Evolutionary conservation across 2,797 vertebrate species (phyloP).

Genomic region (Pseudopleuronectes americanus): DNA sequence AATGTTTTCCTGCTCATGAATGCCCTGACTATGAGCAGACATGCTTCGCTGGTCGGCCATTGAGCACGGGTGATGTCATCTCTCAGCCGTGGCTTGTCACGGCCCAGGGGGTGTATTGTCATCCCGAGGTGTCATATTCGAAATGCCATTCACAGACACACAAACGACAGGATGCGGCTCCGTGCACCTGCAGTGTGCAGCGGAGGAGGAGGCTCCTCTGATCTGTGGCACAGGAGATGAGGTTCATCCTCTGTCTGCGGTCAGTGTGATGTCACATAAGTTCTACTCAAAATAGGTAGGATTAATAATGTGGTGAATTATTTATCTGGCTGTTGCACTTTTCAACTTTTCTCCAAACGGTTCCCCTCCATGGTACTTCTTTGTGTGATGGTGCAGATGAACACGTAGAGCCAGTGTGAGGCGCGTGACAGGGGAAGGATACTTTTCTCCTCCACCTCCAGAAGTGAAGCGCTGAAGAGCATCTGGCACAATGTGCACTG

Average conservation of each 20-base stretch:
- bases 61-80: slow-evolving; percentile 75
- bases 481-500: slow-evolving; percentile 83
- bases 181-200: slow-evolving; percentile 64
- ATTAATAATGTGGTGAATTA: background rate
- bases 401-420: slow-evolving; percentile 36
- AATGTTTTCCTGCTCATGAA: slow-evolving; percentile 41
- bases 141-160: slow-evolving; percentile 66
- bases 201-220: slow-evolving; percentile 5
- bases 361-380: background rate
- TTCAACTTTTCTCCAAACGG: background rate
- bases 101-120: slow-evolving; percentile 67
- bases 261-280: background rate
- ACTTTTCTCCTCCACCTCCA: slow-evolving; percentile 65
- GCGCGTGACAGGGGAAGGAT: slow-evolving; percentile 64
- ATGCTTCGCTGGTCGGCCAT: slow-evolving; percentile 66
- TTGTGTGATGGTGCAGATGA: slow-evolving; percentile 38
- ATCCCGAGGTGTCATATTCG: slow-evolving; percentile 70
- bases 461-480: slow-evolving; percentile 78
- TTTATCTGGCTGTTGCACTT: background rate
- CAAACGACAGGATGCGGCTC: slow-evolving; percentile 64
- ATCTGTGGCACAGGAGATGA: slow-evolving; percentile 5
- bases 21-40: slow-evolving; percentile 41
- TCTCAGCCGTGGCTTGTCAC: slow-evolving; percentile 60
- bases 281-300: background rate
- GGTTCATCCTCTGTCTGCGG: slow-evolving; percentile 10